A percentile compares a stretch with the other conserved stretches of the same genome.
Evolutionary conservation across 2,113 vertebrate species (phyloP).

Genomic region (Uria lomvia): DNA sequence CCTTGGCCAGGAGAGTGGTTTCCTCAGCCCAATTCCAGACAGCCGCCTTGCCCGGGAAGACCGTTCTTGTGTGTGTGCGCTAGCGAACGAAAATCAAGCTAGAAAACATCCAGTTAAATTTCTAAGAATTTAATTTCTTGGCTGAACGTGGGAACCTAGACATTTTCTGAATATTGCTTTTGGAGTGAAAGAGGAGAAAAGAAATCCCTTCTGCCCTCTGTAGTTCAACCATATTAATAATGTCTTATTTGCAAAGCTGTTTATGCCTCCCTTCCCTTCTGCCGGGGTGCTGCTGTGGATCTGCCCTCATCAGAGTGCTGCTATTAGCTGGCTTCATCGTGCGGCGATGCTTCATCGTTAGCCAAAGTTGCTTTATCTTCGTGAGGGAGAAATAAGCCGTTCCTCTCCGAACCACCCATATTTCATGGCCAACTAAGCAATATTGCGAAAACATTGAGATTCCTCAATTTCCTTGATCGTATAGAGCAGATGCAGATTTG

Average conservation of each 20-base stretch:
- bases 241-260: conserved; percentile 57
- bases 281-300: conserved; percentile 24
- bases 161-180: conserved; percentile 44
- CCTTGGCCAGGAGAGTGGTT: not conserved
- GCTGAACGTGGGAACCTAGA: conserved; percentile 11
- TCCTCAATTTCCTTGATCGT: conserved; percentile 44
- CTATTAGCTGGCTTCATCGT: conserved; percentile 36
- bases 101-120: not conserved
- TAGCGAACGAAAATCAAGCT: not conserved
- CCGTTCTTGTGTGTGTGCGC: not conserved
- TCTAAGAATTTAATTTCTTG: conserved; percentile 18
- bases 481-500: conserved; percentile 27
- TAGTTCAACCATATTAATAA: conserved; percentile 61
- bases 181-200: conserved; percentile 44
- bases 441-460: conserved; percentile 46
- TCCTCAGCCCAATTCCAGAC: conserved; percentile 2
- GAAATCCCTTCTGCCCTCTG: conserved; percentile 57
- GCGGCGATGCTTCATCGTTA: conserved; percentile 42
- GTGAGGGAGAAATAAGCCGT: conserved; percentile 16
- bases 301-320: not conserved
- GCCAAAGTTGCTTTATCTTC: conserved; percentile 52
- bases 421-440: conserved; percentile 66
- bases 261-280: conserved; percentile 56
- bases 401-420: conserved; percentile 43
- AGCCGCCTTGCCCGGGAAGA: conserved; percentile 13